Evolutionary conservation across 2,113 vertebrate species (phyloP).

Genomic region (Callopanchax toddi): DNA sequence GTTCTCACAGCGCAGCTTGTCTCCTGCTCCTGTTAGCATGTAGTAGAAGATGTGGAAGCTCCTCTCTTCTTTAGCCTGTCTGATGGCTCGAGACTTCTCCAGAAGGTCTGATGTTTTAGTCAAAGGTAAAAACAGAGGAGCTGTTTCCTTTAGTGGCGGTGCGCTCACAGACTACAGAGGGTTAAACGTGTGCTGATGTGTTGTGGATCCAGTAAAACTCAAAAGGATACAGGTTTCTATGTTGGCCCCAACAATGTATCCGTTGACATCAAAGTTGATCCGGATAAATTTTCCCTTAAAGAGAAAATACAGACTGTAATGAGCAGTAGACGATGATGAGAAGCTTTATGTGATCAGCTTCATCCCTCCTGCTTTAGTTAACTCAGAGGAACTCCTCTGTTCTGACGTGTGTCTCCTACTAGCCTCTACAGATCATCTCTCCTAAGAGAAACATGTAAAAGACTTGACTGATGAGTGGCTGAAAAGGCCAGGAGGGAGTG

Average conservation of each 20-base stretch:
- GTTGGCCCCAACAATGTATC: conserved; percentile 97
- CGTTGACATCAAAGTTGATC: conserved; percentile 98
- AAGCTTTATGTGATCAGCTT: neutral
- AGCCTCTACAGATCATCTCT: too few species aligned
- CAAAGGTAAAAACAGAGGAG: conserved; percentile 60
- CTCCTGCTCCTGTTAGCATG: conserved; percentile 85
- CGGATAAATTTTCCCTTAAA: conserved; percentile 95
- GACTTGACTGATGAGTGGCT: too few species aligned
- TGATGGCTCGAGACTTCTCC: conserved; percentile 90
- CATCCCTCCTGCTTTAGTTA: neutral
- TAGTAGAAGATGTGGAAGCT: conserved; percentile 92
- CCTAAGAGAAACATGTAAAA: too few species aligned
- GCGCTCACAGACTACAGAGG: too few species aligned
- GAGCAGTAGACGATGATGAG: too few species aligned
- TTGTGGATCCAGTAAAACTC: neutral
- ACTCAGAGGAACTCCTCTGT: too few species aligned
- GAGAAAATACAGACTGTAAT: neutral
- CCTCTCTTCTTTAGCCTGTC: conserved; percentile 89
- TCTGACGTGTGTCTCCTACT: too few species aligned
- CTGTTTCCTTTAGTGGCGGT: too few species aligned
- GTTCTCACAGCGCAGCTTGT: conserved; percentile 84
- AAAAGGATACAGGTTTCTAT: conserved; percentile 97
- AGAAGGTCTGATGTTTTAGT: conserved; percentile 83
- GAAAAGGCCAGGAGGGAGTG: too few species aligned
- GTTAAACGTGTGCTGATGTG: too few species aligned